phyloP scores from a whole-genome alignment of 92 coral and sea anemone genomes.

The Epizoanthus fatuus region DNA sequence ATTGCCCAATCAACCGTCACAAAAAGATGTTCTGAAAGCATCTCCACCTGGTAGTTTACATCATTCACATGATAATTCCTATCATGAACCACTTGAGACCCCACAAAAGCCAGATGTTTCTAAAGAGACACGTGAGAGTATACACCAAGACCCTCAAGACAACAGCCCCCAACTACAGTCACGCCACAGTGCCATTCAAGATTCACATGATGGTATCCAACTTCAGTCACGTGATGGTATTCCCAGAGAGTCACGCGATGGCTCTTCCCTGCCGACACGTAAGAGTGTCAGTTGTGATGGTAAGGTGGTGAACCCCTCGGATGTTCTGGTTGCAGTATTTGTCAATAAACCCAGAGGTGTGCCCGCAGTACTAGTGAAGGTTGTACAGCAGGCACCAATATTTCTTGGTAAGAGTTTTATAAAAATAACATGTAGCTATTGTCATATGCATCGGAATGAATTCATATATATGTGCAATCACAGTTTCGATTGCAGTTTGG shows the following conservation, averaged over 20 bases:
- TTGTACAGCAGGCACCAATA: conserved; percentile 8
- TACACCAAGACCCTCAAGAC: neutral
- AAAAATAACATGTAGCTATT: no score
- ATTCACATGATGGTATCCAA: neutral
- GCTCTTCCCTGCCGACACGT: neutral
- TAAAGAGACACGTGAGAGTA: neutral
- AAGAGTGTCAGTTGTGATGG: neutral
- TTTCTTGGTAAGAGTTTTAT: conserved; percentile 27
- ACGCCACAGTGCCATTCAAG: neutral
- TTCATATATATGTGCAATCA: no score
- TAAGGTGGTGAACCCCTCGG: neutral
- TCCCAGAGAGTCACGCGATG: neutral
- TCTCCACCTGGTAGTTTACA: neutral
- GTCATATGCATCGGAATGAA: no score
- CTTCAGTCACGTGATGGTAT: conserved; percentile 8
- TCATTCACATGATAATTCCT: neutral
- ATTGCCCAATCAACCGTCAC: neutral
- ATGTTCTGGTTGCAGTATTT: conserved; percentile 32
- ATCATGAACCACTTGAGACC: neutral
- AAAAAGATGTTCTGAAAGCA: neutral
- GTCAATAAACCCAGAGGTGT: conserved; percentile 18
- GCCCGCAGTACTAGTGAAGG: conserved; percentile 27
- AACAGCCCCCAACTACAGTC: neutral
- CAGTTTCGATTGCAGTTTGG: no score
- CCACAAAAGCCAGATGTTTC: neutral